Base-by-base conservation (phyloP, 2,113 vertebrate genomes). In the Solea senegalensis region DNA sequence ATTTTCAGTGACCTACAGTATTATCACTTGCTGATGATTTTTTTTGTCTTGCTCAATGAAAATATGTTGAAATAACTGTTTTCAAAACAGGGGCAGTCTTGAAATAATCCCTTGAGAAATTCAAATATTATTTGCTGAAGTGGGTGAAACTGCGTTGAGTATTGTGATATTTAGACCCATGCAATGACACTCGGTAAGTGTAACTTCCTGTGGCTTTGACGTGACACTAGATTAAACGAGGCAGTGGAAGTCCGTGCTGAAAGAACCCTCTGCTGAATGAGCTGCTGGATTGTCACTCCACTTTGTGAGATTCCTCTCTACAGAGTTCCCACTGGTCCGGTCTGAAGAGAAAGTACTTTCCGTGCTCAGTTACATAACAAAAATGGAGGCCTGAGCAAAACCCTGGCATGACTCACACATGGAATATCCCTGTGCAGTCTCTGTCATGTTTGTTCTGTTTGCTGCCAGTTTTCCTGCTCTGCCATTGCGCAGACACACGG, bases 311-410 rank as follows among this genome's bases (percentile, higher is more conserved):
- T 3, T 5, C 44, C 11, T 1, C 4, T 40, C 54, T 74, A 77
- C 57, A 27, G 72, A 71, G 77, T 75, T 76, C 62, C 44, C 44
- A 50, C 0, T 1, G 0, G 7, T 10, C 10, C 10, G 34, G 34
- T 48, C 2, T 1, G 40, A 76, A 74, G 2, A 27, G 16, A 45
- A 43, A 57, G 41, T 53, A 12, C 49, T 53, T 60, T 71, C 58
- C 12, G 54, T 6, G 39, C 56, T 56, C 3, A 27, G 66, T 82
- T 80, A 67, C 69, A 45, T 72, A 86, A 87, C 11, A 57, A 62
- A 50, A 50, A 58, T 39, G 49, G 55, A 52, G 7, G n/a, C 44
- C 56, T 41, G 28, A 74, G 76, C 1, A 1, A 52, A 74, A 59
- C 46, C 3, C 0, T 51, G 16, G 49, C 44, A 46, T 76, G 69